Base-by-base conservation (phyloP, 2,888 invertebrate genomes). In the Euzophera pinguis region DNA sequence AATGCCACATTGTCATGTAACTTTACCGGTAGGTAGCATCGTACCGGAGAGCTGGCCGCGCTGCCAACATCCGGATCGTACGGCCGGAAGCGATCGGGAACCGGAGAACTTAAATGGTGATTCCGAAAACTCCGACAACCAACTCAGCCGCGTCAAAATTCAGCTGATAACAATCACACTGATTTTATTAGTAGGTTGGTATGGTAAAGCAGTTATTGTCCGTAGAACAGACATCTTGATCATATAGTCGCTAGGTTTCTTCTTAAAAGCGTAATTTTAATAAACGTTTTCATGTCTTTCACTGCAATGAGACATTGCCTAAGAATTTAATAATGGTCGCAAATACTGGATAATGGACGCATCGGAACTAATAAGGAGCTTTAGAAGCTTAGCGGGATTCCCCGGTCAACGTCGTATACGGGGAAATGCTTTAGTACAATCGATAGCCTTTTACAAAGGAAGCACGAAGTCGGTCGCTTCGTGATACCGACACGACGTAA, bases 281-380 rank as follows among this genome's bases (percentile, higher is more conserved):
- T 2, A 22, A 22, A 22, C 22, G 22, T 5, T 22, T 22, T 22
- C 8, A 43, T 7, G 12, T 29, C 13, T 14, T 43, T 13, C 13
- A 43, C 43, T 27, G 12, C 43, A 43, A 7, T 27, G 3, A 9
- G 10, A 9, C 7, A 47, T 35, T 29, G 27, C 35, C 6, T 0
- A 13, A 38, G 48, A 49, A 49, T 49, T 49, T 49, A 49, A 49
- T 49, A 49, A 38, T 38, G 48, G 27, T 38, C 37, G 13, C 14
- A 38, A 27, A 37, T 17, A 47, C 14, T 27, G 10, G 22, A 38
- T 38, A 38, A 43, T 29, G 29, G 38, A 38, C 27, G 43, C 29
- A 29, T 27, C 38, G 38, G 38, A 27, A 39, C 27, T 49, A 49
- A 49, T 49, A 47, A 35, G 22, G 38, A 12, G 12, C n/a, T 38